A percentile compares a stretch with the other conserved stretches of the same genome.
phyloP scores from a whole-genome alignment of 2,888 invertebrate genomes.

The Crossocerus cetratus region DNA sequence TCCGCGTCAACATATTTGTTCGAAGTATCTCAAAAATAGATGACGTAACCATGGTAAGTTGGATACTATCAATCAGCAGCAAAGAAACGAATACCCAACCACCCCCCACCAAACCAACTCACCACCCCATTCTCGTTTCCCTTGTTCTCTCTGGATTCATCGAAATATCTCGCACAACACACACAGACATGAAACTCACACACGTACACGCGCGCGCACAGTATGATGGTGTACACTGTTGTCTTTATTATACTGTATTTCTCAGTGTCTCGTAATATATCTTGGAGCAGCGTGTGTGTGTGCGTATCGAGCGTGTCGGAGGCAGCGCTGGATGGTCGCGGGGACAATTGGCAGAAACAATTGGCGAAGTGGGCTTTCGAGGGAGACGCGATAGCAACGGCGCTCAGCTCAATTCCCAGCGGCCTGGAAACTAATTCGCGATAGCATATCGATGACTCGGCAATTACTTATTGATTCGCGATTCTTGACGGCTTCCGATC shows the following conservation, averaged over 20 bases:
- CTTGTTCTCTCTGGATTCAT: neutral
- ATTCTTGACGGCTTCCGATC: too few species aligned
- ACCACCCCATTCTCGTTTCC: neutral
- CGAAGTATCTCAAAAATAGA: slow-evolving; percentile 99
- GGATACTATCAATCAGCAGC: neutral
- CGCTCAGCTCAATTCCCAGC: too few species aligned
- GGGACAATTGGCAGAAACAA: slow-evolving; percentile 30
- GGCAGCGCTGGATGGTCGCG: slow-evolving; percentile 26
- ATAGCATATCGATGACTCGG: too few species aligned
- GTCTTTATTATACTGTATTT: slow-evolving; percentile 1
- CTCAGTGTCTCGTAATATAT: slow-evolving; percentile 3
- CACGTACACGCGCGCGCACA: slow-evolving; percentile 4
- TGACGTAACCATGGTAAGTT: slow-evolving; percentile 99
- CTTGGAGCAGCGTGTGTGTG: too few species aligned
- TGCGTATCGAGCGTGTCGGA: neutral
- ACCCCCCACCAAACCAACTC: slow-evolving; percentile 43
- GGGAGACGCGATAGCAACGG: too few species aligned
- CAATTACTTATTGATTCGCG: too few species aligned
- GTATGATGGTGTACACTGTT: slow-evolving; percentile 2
- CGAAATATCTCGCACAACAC: slow-evolving; percentile 22
- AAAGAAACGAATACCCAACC: slow-evolving; percentile 62
- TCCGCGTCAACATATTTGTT: slow-evolving; percentile 98
- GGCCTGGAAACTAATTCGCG: too few species aligned
- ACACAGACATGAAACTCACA: slow-evolving; percentile 61
- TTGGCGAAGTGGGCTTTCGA: too few species aligned